phyloP scores from a whole-genome alignment of 2,113 vertebrate genomes.

The Tricholaema leucomelas region DNA sequence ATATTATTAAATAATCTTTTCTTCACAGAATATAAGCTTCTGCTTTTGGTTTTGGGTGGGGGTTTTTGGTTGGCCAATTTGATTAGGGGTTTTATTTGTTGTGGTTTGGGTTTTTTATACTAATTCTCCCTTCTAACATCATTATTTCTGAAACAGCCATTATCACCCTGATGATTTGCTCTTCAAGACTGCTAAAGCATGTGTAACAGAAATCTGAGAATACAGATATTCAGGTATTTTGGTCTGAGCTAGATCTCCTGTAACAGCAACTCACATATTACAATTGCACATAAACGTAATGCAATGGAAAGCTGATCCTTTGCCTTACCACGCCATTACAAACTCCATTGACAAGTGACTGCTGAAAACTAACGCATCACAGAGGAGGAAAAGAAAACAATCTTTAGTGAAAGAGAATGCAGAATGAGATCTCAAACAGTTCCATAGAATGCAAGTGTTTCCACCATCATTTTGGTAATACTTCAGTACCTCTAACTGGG shows the following conservation, averaged over 20 bases:
- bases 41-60: background rate
- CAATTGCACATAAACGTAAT: fast-evolving
- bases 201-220: background rate
- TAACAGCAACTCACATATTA: background rate
- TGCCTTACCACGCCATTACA: background rate
- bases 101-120: no score
- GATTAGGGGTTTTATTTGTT: no score
- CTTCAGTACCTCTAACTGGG: background rate
- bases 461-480: background rate
- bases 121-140: no score
- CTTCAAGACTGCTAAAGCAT: background rate
- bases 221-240: background rate
- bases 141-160: background rate
- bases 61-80: no score
- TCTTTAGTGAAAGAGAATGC: background rate
- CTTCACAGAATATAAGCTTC: background rate
- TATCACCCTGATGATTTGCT: background rate
- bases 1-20: background rate
- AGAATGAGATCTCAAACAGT: background rate
- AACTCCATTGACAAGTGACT: background rate
- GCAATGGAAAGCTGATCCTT: background rate
- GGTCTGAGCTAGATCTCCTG: background rate
- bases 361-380: background rate
- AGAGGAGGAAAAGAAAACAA: background rate
- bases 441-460: background rate